Percentiles rank a stretch among this genome's conserved stretches.
Evolutionary conservation across 2,888 invertebrate species (phyloP).

Genomic region (Trisateles emortualis): DNA sequence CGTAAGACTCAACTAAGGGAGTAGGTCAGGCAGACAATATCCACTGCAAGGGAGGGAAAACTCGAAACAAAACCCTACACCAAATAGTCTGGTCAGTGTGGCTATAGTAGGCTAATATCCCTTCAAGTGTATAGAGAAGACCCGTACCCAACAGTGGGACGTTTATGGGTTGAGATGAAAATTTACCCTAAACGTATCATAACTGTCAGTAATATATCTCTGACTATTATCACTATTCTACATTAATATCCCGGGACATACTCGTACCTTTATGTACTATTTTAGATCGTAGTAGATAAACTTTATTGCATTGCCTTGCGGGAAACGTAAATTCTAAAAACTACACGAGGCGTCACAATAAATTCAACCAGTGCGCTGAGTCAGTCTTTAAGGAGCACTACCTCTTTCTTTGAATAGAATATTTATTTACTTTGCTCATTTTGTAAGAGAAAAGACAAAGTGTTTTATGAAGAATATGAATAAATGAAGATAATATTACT

Average conservation of each 20-base stretch:
- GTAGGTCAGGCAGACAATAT: too few species aligned
- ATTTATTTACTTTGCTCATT: not conserved
- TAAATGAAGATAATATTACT: too few species aligned
- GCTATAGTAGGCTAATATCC: too few species aligned
- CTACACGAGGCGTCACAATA: not conserved
- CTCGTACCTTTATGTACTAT: not conserved
- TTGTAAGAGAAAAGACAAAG: too few species aligned
- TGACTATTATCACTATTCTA: not conserved
- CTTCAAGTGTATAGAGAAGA: too few species aligned
- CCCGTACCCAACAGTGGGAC: too few species aligned
- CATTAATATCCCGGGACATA: not conserved
- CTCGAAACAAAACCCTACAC: too few species aligned
- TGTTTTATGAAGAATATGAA: not conserved
- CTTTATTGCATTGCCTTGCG: conserved; percentile 5
- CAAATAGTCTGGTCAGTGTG: too few species aligned
- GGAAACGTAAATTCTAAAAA: not conserved
- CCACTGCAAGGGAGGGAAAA: too few species aligned
- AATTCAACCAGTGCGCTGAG: not conserved
- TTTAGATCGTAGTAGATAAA: not conserved
- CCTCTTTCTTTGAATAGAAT: not conserved
- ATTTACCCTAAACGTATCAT: too few species aligned
- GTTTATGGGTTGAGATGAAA: too few species aligned
- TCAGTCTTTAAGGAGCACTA: not conserved
- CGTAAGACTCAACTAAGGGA: too few species aligned
- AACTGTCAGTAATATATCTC: not conserved